Conservation (phyloP, 2,113 vertebrate genomes). For the Promerops cafer region DNA sequence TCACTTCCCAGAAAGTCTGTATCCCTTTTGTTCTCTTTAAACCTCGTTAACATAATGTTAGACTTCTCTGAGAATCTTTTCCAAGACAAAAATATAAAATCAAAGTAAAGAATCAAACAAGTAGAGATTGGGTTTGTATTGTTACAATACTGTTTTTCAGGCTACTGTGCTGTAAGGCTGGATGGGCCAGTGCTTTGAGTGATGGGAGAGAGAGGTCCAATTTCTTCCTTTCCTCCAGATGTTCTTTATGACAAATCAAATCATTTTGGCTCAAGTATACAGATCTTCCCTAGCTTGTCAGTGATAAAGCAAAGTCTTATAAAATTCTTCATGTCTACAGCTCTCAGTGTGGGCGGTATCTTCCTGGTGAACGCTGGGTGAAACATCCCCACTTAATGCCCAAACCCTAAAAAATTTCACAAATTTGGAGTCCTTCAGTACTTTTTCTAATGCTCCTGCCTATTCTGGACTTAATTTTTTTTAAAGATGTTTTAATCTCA, state of each 20-base stretch:
- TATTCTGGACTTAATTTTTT: background rate
- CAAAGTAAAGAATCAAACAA: background rate
- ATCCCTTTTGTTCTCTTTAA: background rate
- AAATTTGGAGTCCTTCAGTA: background rate
- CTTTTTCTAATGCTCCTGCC: background rate
- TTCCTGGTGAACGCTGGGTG: background rate
- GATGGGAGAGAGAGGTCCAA: background rate
- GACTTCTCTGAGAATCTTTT: background rate
- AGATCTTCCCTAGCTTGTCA: background rate
- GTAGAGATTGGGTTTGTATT: background rate
- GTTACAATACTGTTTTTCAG: background rate
- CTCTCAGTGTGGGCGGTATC: background rate
- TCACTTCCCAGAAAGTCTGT: background rate
- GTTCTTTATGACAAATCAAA: background rate
- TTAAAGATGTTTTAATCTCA: background rate
- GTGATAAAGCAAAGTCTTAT: background rate
- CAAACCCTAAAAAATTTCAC: background rate
- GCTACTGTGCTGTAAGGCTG: background rate
- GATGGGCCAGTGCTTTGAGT: background rate
- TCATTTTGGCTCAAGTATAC: background rate
- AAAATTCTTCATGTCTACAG: background rate
- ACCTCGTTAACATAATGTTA: background rate
- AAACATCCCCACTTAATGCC: background rate
- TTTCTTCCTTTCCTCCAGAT: background rate
- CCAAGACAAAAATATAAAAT: background rate